Conservation (phyloP, 2,888 invertebrate genomes). For the Osmoderma eremita region DNA sequence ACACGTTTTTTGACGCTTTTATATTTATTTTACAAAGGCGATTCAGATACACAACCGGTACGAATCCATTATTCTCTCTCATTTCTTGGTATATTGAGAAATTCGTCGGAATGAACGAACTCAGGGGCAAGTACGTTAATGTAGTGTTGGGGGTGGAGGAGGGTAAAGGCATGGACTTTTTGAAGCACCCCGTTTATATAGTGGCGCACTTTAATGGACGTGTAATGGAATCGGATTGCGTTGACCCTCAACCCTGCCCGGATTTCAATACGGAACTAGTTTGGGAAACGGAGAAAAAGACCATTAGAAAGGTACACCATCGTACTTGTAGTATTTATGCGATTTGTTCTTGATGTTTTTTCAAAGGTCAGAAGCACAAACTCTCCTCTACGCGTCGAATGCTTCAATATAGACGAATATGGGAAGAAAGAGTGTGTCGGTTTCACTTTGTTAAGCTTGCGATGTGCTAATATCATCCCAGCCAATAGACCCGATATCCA, state of each 20-base stretch:
- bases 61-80: no score
- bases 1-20: not conserved
- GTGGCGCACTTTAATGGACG: conserved; percentile 60
- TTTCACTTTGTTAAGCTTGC: conserved; percentile 74
- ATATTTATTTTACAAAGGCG: not conserved
- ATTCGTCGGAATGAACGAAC: conserved; percentile 68
- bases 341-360: not conserved
- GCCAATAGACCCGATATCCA: conserved; percentile 65
- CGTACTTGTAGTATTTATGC: no score
- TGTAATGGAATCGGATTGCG: conserved; percentile 72
- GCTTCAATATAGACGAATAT: conserved; percentile 67
- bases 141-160: conserved; percentile 75
- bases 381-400: conserved; percentile 78
- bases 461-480: conserved; percentile 75
- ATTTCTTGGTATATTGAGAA: not conserved
- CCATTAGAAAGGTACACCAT: conserved; percentile 73
- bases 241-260: conserved; percentile 69
- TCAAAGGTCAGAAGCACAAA: conserved; percentile 66
- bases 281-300: conserved; percentile 81
- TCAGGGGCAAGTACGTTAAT: conserved; percentile 72
- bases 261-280: conserved; percentile 78
- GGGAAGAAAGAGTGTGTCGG: conserved; percentile 72
- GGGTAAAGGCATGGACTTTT: conserved; percentile 66
- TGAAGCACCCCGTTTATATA: conserved; percentile 56
- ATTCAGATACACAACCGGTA: no score